phyloP scores from a whole-genome alignment of 2,888 invertebrate species.

The Caenorhabditis parvicauda region DNA sequence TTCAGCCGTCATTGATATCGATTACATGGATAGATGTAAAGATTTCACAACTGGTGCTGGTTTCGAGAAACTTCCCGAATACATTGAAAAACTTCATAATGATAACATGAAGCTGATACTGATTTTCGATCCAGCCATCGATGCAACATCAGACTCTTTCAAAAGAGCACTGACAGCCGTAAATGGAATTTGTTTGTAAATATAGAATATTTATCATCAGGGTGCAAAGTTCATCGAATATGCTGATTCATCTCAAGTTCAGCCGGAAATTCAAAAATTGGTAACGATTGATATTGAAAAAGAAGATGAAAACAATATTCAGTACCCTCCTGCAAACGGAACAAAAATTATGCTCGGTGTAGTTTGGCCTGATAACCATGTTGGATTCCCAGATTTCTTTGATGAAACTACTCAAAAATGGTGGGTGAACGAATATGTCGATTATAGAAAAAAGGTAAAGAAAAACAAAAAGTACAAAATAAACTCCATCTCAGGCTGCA shows the following conservation, averaged over 20 bases:
- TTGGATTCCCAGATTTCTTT: slow-evolving; percentile 59
- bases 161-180: slow-evolving; percentile 38
- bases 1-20: slow-evolving; percentile 81
- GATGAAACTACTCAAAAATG: slow-evolving; percentile 51
- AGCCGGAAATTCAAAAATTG: slow-evolving; percentile 37
- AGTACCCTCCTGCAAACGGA: slow-evolving; percentile 52
- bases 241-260: slow-evolving; percentile 46
- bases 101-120: slow-evolving; percentile 54
- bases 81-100: neutral
- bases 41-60: slow-evolving; percentile 72
- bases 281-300: neutral
- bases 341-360: slow-evolving; percentile 51
- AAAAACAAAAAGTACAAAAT: neutral
- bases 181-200: neutral
- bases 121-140: slow-evolving; percentile 58
- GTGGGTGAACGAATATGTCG: slow-evolving; percentile 55
- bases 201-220: slow-evolving; percentile 11
- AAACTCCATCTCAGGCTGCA: slow-evolving; percentile 64
- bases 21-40: slow-evolving; percentile 78
- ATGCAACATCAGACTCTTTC: slow-evolving; percentile 49
- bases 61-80: slow-evolving; percentile 6
- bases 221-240: slow-evolving; percentile 54
- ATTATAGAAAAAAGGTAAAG: slow-evolving; percentile 38
- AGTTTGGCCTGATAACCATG: slow-evolving; percentile 57
- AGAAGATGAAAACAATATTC: neutral